phyloP scores from a whole-genome alignment of 2,888 invertebrate genomes.

The Aradus depressus region DNA sequence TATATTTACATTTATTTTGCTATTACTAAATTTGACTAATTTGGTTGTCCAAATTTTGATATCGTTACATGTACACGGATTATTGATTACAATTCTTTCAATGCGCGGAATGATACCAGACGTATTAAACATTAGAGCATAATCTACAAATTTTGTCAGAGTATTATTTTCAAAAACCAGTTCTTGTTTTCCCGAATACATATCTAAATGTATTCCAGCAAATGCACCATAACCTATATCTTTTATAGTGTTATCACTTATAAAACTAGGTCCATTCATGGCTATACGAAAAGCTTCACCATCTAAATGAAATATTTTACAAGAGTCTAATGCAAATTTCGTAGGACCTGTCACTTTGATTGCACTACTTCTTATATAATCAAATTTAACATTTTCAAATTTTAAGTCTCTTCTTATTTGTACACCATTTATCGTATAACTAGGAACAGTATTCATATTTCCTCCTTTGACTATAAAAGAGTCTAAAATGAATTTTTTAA shows the following conservation, averaged over 20 bases:
- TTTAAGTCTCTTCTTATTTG: slow-evolving; percentile 54
- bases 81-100: slow-evolving; percentile 47
- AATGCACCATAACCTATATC: slow-evolving; percentile 51
- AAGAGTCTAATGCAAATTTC: slow-evolving; percentile 50
- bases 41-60: slow-evolving; percentile 31
- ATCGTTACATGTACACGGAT: slow-evolving; percentile 48
- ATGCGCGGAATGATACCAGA: slow-evolving; percentile 46
- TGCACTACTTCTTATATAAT: slow-evolving; percentile 53
- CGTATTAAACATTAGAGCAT: slow-evolving; percentile 48
- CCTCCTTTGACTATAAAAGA: slow-evolving; percentile 54
- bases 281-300: slow-evolving; percentile 53
- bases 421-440: slow-evolving; percentile 47
- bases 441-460: slow-evolving; percentile 36
- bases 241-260: slow-evolving; percentile 53
- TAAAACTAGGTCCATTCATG: slow-evolving; percentile 49
- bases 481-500: slow-evolving; percentile 64
- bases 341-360: slow-evolving; percentile 54
- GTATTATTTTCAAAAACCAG: slow-evolving; percentile 54
- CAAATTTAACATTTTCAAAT: slow-evolving; percentile 53
- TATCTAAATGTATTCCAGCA: slow-evolving; percentile 42
- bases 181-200: slow-evolving; percentile 38
- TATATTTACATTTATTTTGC: slow-evolving; percentile 19
- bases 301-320: slow-evolving; percentile 47
- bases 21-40: slow-evolving; percentile 26
- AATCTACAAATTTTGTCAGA: slow-evolving; percentile 44